Evolutionary conservation across 2,113 vertebrate species (phyloP), one percentile per base, ranked within the genome.

Genomic region (Thalassoma bifasciatum): DNA sequence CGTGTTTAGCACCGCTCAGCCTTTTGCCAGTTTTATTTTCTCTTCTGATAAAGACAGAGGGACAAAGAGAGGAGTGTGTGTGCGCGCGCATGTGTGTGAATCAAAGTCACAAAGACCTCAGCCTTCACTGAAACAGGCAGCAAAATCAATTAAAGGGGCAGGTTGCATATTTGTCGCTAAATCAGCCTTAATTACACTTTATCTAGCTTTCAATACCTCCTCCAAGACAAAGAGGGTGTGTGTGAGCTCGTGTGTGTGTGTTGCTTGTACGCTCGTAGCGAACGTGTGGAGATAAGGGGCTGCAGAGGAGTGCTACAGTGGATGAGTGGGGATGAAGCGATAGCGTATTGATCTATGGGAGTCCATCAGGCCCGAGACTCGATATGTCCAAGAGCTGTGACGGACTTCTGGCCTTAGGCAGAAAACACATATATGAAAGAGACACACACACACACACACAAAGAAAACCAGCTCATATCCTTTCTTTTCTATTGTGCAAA

Each of bases 151-250:
- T 82, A 71, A 66, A 83, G 61, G 66, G 72, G 53, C 65, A 70
- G 77, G 46, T 37, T 24, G 47, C 69, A 71, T 74, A 86, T 90
- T 91, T 77, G 88, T 91, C 86, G 84, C 66, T 40, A 58, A 58
- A 86, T 67, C 70, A 61, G 81, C 58, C 76, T 72, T 86, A 85
- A 91, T 85, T 86, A 88, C 42, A 77, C 79, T 75, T 86, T 77
- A 91, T 88, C 85, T 84, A 21, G 61, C 53, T 83, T 86, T 88
- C 87, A 80, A 85, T 88, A 87, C 42, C 62, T 66, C 59, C 58
- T 61, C 11, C 58, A 67, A 81, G 75, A 79, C 69, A 73, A 56
- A 56, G 26, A 57, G 9, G 61, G 60, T 49, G 71, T 60, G n/a
- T 66, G 68, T 5, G 42, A 4, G 42, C 5, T 13, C 16, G 42